Percentiles rank a stretch among this genome's conserved stretches.
These are phyloP conservation scores for Oncorhynchus kisutch DNA, from an alignment of 2,113 vertebrate genomes.

Conservation along the genomic window DNA sequence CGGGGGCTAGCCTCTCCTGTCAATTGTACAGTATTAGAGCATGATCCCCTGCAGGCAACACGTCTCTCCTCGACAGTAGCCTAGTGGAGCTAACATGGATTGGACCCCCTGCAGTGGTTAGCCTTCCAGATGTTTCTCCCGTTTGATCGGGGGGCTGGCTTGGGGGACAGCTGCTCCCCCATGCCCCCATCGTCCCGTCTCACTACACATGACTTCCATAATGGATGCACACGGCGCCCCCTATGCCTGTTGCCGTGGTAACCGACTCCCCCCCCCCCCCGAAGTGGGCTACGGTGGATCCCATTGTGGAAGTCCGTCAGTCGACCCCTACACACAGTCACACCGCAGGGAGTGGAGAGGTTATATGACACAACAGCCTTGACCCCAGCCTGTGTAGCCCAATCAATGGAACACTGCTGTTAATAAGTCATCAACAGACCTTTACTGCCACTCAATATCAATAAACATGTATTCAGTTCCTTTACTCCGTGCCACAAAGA, in stretches of 20 bases:
- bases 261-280: constrained; percentile 42
- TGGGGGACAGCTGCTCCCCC: constrained; percentile 53
- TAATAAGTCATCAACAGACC: constrained; percentile 27
- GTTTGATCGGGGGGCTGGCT: constrained; percentile 13
- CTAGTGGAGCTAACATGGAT: not conserved
- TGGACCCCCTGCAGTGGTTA: not conserved
- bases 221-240: constrained; percentile 57
- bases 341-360: not conserved
- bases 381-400: not conserved
- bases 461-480: constrained; percentile 1
- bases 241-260: constrained; percentile 55
- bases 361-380: constrained; percentile 2
- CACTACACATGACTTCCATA: constrained; percentile 54
- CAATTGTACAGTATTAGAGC: not conserved
- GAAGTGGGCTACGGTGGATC: constrained; percentile 50
- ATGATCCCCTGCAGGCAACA: not conserved
- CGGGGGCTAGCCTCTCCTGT: not conserved
- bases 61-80: not conserved
- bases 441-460: constrained; percentile 5
- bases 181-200: constrained; percentile 32
- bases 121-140: constrained; percentile 55
- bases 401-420: constrained; percentile 1
- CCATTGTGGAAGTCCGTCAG: not conserved
- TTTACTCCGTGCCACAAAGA: too few species aligned
- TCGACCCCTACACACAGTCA: constrained; percentile 37